A percentile compares a stretch with the other conserved stretches of the same genome.
Conservation (phyloP, 2,113 vertebrate species). For the Malurus melanocephalus region DNA sequence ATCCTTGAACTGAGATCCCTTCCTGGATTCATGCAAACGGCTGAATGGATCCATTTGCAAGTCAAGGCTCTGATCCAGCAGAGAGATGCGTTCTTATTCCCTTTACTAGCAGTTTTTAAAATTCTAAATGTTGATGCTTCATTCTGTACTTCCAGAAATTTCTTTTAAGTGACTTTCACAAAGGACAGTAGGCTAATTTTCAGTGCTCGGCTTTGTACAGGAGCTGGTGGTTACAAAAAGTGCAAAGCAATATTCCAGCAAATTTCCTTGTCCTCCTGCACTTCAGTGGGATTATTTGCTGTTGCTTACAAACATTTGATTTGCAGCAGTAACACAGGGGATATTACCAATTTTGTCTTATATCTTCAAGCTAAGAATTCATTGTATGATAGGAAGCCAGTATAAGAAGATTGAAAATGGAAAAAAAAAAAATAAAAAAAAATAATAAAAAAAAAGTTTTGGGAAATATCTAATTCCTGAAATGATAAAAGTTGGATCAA, state of each 20-base stretch:
- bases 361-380: background rate
- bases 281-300: background rate
- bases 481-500: background rate
- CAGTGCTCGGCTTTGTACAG: background rate
- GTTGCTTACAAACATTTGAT: background rate
- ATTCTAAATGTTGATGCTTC: background rate
- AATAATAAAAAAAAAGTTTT: background rate
- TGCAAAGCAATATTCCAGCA: conserved; percentile 8
- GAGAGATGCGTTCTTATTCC: background rate
- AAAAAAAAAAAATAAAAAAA: too few relatives aligned
- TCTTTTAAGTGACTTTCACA: conserved; percentile 15
- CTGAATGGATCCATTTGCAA: background rate
- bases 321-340: background rate
- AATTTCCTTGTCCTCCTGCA: background rate
- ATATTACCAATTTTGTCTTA: background rate
- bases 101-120: background rate
- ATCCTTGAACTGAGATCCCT: background rate
- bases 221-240: background rate
- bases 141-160: background rate
- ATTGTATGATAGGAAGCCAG: background rate
- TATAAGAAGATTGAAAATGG: background rate
- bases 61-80: background rate
- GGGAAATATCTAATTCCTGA: background rate
- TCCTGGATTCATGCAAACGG: background rate
- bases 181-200: background rate